These are phyloP conservation scores for Drosophila ogumai DNA, from an alignment of 1,140 invertebrate genomes.

Conservation along the genomic window DNA sequence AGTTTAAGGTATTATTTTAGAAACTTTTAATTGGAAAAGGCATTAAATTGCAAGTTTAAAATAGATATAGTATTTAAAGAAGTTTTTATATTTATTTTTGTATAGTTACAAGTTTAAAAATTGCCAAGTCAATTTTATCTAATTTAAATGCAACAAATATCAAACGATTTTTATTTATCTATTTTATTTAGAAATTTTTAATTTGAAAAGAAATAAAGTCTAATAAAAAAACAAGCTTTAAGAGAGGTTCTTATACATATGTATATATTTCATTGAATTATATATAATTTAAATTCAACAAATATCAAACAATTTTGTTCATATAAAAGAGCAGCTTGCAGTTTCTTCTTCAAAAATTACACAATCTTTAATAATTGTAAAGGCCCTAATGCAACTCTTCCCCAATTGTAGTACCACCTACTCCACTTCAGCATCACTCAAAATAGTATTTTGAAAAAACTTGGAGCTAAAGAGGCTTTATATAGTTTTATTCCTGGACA, in stretches of 20 bases:
- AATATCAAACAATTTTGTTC: no score
- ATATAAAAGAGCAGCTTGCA: no score
- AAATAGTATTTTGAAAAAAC: neutral
- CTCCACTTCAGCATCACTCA: slow-evolving; percentile 15
- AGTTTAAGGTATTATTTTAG: neutral
- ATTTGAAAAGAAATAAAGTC: no score
- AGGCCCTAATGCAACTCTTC: neutral
- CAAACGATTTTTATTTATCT: no score
- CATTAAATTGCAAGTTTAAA: neutral
- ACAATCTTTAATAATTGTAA: neutral
- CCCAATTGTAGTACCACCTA: neutral
- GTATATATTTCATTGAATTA: no score
- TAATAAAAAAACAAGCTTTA: no score
- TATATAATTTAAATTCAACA: no score
- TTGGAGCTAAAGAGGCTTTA: neutral
- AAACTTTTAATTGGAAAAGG: neutral
- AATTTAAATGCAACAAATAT: no score
- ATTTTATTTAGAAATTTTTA: no score
- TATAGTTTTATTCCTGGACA: neutral
- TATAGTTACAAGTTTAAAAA: neutral
- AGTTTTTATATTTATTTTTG: neutral
- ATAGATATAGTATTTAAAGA: neutral
- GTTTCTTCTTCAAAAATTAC: neutral
- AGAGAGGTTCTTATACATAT: no score
- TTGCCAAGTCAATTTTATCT: neutral